Percentiles rank a stretch among this genome's conserved stretches.
Conservation (phyloP, 1,140 invertebrate genomes). For the Lethocerus indicus region DNA sequence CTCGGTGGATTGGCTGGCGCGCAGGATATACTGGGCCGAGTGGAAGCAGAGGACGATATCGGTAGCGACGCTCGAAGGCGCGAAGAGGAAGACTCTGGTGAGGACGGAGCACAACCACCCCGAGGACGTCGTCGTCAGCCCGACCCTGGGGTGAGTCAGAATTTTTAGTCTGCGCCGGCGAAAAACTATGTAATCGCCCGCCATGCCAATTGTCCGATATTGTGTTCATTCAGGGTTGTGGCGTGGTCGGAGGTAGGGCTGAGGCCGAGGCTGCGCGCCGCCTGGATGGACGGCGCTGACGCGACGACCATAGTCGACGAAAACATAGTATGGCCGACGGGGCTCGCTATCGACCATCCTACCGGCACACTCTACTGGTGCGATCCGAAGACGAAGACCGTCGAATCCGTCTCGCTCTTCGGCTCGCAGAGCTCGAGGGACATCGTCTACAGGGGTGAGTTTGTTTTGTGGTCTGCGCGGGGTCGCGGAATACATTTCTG, state of each 20-base stretch:
- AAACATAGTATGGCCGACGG: conserved; percentile 40
- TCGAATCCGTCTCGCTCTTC: conserved; percentile 57
- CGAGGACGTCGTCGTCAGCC: background rate
- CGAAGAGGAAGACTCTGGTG: background rate
- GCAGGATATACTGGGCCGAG: background rate
- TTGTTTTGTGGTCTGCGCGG: too few species aligned
- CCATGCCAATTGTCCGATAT: too few species aligned
- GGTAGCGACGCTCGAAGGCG: background rate
- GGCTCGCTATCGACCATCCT: conserved; percentile 48
- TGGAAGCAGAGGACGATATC: background rate
- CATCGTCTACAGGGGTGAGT: too few species aligned
- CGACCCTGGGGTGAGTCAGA: too few species aligned
- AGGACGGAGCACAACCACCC: background rate
- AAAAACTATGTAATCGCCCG: too few species aligned
- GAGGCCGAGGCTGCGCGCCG: conserved; percentile 36
- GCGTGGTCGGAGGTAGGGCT: background rate
- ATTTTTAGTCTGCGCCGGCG: too few species aligned
- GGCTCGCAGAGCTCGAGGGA: too few species aligned
- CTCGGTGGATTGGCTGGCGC: background rate
- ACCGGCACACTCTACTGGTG: conserved; percentile 54
- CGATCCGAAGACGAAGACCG: conserved; percentile 51
- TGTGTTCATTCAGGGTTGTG: background rate
- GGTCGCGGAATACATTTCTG: too few species aligned
- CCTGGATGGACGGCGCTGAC: conserved; percentile 44
- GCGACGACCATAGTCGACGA: conserved; percentile 32